phyloP scores from a whole-genome alignment of 1,140 invertebrate genomes.

The Diachasma alloeum region DNA sequence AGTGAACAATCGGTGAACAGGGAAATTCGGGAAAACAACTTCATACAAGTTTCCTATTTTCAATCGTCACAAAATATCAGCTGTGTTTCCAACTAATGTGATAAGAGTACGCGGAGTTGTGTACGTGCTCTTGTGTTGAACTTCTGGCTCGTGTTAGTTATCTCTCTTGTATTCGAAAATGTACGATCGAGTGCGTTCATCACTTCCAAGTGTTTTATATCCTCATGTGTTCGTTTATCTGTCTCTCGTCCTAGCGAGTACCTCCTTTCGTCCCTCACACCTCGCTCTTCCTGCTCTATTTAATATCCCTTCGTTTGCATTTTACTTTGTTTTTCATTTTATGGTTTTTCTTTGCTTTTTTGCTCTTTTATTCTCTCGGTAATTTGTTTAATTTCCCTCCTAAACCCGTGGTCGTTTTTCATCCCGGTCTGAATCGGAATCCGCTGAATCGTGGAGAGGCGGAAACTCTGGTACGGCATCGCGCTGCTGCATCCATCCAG shows the following conservation, averaged over 20 bases:
- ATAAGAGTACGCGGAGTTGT: not conserved
- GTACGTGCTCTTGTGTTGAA: not conserved
- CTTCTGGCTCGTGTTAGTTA: not conserved
- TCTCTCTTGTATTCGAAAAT: not conserved
- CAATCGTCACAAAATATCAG: not conserved
- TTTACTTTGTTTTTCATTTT: not conserved
- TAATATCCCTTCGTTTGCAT: not conserved
- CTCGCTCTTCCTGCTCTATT: not conserved
- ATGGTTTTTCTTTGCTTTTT: not conserved
- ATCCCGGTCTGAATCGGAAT: constrained; percentile 64
- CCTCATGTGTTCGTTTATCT: not conserved
- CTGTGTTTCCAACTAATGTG: not conserved
- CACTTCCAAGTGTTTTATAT: not conserved
- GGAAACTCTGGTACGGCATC: constrained; percentile 60
- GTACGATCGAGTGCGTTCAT: constrained; percentile 16
- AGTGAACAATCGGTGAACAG: no score
- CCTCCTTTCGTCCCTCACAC: not conserved
- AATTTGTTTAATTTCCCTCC: constrained; percentile 22
- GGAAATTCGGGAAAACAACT: no score
- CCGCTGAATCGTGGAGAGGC: constrained; percentile 61
- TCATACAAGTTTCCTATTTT: not conserved
- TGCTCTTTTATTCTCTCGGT: not conserved
- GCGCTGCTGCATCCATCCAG: constrained; percentile 61
- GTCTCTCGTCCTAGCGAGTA: no score
- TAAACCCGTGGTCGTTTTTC: constrained; percentile 62